Evolutionary conservation across 2,113 vertebrate species (phyloP).

Genomic region (Dendropsophus ebraccatus): DNA sequence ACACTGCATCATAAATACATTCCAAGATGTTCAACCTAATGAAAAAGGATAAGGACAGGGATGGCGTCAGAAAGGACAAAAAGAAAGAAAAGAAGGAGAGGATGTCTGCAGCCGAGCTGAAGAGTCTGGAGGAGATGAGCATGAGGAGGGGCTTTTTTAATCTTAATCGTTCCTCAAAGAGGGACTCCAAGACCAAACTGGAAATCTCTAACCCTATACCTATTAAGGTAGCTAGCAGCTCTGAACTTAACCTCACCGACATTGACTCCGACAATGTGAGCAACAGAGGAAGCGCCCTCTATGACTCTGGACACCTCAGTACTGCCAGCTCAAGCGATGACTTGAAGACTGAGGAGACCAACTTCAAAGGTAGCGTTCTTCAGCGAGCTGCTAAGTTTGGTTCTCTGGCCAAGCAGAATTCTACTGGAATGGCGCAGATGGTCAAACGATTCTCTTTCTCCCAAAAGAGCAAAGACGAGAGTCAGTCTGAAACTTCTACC

Average conservation of each 20-base stretch:
- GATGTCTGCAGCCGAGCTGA: constrained; percentile 92
- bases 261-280: constrained; percentile 76
- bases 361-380: constrained; percentile 82
- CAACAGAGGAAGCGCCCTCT: constrained; percentile 76
- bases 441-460: constrained; percentile 84
- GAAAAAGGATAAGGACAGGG: constrained; percentile 89
- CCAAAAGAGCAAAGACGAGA: constrained; percentile 80
- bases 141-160: constrained; percentile 91
- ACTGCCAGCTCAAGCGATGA: constrained; percentile 81
- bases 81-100: constrained; percentile 95
- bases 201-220: constrained; percentile 96
- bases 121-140: constrained; percentile 94
- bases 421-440: constrained; percentile 73
- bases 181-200: constrained; percentile 82
- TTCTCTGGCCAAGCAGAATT: constrained; percentile 83
- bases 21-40: constrained; percentile 86
- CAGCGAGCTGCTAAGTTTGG: constrained; percentile 89
- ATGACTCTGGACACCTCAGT: constrained; percentile 78
- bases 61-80: constrained; percentile 85
- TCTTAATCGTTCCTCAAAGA: constrained; percentile 87
- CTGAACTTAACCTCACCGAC: constrained; percentile 83
- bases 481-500: constrained; percentile 78
- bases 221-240: constrained; percentile 88
- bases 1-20: constrained; percentile 5
- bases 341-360: constrained; percentile 77